Evolutionary conservation across 2,113 vertebrate species (phyloP).

Genomic region (Rousettus leschenaultii): DNA sequence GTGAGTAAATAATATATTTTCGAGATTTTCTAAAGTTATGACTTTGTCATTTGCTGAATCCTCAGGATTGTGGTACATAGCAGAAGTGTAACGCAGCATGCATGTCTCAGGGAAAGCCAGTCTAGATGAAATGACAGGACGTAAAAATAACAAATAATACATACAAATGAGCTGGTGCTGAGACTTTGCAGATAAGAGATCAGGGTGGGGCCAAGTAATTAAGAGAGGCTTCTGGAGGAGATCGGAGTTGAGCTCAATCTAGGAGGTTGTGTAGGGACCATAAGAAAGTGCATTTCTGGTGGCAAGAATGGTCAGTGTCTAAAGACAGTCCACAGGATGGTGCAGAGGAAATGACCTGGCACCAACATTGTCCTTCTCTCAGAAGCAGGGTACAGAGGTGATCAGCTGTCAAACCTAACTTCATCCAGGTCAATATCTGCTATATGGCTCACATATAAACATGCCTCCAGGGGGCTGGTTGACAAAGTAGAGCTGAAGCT

Average conservation of each 20-base stretch:
- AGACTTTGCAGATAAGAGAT: not conserved
- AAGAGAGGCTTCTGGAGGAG: not conserved
- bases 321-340: too few relatives aligned
- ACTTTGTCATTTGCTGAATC: not conserved
- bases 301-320: not conserved
- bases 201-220: not conserved
- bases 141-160: not conserved
- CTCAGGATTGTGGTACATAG: not conserved
- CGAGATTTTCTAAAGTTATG: not conserved
- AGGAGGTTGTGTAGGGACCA: not conserved
- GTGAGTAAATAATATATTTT: not conserved
- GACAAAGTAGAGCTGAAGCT: not conserved
- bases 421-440: too few relatives aligned
- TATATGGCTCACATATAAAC: accelerated
- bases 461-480: not conserved
- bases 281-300: not conserved
- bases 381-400: not conserved
- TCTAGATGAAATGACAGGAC: not conserved
- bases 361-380: not conserved
- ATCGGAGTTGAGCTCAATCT: not conserved
- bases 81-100: not conserved
- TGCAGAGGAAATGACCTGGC: not conserved
- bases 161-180: not conserved
- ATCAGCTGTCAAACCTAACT: not conserved
- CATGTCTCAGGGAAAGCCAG: not conserved